Evolutionary conservation across 2,888 invertebrate species (phyloP).

Genomic region (Nematopogon swammerdamellus): DNA sequence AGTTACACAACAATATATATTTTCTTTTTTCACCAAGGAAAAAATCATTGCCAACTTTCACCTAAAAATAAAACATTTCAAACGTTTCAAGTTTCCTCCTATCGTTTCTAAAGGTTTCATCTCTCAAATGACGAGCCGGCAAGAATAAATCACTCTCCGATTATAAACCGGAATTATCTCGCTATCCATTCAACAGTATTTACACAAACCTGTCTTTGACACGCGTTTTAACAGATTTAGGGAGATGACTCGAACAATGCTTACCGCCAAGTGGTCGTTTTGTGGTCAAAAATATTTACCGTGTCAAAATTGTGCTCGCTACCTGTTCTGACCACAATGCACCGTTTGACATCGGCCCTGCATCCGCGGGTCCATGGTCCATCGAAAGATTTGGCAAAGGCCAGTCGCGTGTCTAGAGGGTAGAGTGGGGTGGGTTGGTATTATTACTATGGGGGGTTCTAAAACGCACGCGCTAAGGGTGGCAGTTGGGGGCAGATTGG

Average conservation of each 20-base stretch:
- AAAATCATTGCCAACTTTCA: no score
- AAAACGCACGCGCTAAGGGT: conserved; percentile 30
- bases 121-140: no score
- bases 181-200: no score
- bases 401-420: background rate
- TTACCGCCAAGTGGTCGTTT: conserved; percentile 36
- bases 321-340: conserved; percentile 38
- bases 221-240: conserved; percentile 20
- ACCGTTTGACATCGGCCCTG: conserved; percentile 30
- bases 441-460: conserved; percentile 13
- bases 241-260: conserved; percentile 39
- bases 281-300: conserved; percentile 40
- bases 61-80: no score
- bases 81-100: no score
- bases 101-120: no score
- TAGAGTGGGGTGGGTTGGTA: background rate
- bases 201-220: no score
- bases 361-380: conserved; percentile 48
- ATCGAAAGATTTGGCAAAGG: conserved; percentile 1
- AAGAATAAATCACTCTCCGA: no score
- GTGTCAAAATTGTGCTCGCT: conserved; percentile 39
- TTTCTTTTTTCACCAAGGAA: no score
- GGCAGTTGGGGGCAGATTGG: conserved; percentile 11
- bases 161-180: no score
- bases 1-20: no score